Evolutionary conservation across 2,797 vertebrate species (phyloP).

Genomic region (Acomys russatus): DNA sequence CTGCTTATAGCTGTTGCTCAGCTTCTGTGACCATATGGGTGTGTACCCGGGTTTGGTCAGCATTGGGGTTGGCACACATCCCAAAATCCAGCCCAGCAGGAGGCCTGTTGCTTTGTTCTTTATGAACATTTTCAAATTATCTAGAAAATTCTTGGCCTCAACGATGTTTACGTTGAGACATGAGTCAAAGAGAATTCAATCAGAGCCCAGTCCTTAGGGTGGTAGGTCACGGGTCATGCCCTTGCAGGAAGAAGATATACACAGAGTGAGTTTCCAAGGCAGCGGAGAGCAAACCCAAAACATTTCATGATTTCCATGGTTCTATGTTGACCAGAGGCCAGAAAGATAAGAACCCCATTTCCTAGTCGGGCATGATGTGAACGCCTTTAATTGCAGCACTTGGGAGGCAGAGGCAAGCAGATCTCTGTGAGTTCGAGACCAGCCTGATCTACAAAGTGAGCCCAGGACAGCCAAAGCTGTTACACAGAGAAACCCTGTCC

Average conservation of each 20-base stretch:
- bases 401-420: too few relatives aligned
- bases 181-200: neutral
- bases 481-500: too few relatives aligned
- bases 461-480: too few relatives aligned
- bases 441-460: too few relatives aligned
- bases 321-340: neutral
- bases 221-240: neutral
- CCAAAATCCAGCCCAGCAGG: neutral
- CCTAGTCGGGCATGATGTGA: too few relatives aligned
- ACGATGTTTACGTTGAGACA: neutral
- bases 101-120: too few relatives aligned
- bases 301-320: neutral
- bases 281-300: neutral
- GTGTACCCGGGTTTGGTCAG: neutral
- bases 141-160: conserved; percentile 28
- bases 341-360: neutral
- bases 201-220: neutral
- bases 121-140: neutral
- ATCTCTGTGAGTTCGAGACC: too few relatives aligned
- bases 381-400: too few relatives aligned
- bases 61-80: too few relatives aligned
- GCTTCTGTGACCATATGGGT: neutral
- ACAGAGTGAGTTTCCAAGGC: neutral
- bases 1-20: neutral
- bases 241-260: neutral